phyloP scores from a whole-genome alignment of 1,140 invertebrate species.

The Cherax destructor region DNA sequence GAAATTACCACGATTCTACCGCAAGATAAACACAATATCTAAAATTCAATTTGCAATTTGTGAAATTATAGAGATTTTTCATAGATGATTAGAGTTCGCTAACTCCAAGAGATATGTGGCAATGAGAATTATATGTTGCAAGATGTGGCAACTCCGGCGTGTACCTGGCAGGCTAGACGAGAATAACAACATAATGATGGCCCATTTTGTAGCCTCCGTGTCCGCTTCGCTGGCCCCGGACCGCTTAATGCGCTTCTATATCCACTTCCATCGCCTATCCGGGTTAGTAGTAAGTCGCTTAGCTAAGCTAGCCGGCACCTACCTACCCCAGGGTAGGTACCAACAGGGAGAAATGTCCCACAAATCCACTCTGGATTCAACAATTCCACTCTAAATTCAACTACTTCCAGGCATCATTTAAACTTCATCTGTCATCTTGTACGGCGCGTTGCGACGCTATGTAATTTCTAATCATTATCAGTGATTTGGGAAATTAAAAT shows the following conservation, averaged over 20 bases:
- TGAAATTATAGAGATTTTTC: conserved; percentile 67
- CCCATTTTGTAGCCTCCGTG: conserved; percentile 5
- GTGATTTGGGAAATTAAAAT: conserved; percentile 48
- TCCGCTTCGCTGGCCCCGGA: conserved; percentile 2
- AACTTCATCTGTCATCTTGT: conserved; percentile 44
- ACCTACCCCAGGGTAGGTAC: not conserved
- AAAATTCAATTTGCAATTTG: conserved; percentile 69
- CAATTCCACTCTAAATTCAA: not conserved
- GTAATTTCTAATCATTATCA: conserved; percentile 44
- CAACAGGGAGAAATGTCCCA: not conserved
- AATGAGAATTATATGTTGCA: conserved; percentile 64
- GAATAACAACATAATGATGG: conserved; percentile 50
- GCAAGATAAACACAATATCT: conserved; percentile 68
- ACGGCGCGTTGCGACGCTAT: conserved; percentile 28
- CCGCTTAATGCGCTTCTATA: not conserved
- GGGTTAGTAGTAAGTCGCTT: not conserved
- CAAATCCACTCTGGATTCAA: too few relatives aligned
- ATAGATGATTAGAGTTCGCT: conserved; percentile 65
- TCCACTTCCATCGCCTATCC: not conserved
- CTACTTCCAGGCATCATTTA: conserved; percentile 4
- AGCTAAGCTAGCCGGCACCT: too few relatives aligned
- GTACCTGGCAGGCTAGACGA: conserved; percentile 13
- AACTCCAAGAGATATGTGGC: conserved; percentile 64
- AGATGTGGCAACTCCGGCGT: conserved; percentile 53
- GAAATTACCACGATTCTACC: conserved; percentile 59